Percentiles rank a stretch among this genome's conserved stretches.
Conservation (phyloP, 2,888 invertebrate species). For the Oligia strigilis region DNA sequence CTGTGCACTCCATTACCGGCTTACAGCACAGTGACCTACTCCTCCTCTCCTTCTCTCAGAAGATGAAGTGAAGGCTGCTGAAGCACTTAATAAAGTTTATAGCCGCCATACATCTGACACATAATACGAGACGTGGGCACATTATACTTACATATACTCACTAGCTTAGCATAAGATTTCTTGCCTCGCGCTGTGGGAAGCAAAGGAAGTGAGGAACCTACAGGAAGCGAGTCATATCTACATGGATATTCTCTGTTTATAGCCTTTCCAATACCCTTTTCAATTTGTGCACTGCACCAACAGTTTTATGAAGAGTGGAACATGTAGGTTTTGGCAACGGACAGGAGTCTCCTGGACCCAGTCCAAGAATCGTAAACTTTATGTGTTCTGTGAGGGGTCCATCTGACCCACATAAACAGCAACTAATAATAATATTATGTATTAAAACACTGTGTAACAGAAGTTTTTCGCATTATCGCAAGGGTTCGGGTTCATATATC, state of each 20-base stretch:
- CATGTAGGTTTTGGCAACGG: too few species aligned
- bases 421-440: too few species aligned
- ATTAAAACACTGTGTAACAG: too few species aligned
- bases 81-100: constrained; percentile 10
- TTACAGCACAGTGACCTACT: not conserved
- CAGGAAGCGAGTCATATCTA: constrained; percentile 38
- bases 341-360: too few species aligned
- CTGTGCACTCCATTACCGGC: not conserved
- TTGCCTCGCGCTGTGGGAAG: not conserved
- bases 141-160: too few species aligned
- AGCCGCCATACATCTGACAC: not conserved
- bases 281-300: not conserved
- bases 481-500: too few species aligned
- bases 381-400: too few species aligned
- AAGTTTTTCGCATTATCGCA: too few species aligned
- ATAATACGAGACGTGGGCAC: not conserved
- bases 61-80: not conserved
- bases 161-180: not conserved
- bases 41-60: not conserved
- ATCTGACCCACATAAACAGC: too few species aligned
- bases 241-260: not conserved
- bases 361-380: too few species aligned
- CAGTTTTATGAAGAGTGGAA: too few species aligned
- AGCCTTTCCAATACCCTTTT: not conserved
- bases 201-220: not conserved